A percentile compares a stretch with the other conserved stretches of the same genome.
Evolutionary conservation across 2,113 vertebrate genomes (phyloP).

Genomic region (Phalacrocorax pelagicus): DNA sequence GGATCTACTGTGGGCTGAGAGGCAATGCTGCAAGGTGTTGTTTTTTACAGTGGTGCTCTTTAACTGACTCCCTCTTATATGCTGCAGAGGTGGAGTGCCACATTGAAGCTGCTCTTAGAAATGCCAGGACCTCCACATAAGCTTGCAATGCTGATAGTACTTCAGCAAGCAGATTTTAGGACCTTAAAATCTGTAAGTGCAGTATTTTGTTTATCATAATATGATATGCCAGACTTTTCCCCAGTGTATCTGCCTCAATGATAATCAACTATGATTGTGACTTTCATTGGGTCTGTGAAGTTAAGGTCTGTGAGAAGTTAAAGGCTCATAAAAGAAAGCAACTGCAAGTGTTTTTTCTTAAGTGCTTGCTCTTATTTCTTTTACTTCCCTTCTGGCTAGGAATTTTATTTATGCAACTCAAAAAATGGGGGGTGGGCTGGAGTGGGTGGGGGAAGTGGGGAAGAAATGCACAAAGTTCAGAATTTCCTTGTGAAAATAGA

Average conservation of each 20-base stretch:
- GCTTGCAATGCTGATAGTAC: background rate
- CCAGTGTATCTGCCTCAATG: background rate
- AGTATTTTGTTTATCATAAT: background rate
- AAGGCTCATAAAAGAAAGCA: background rate
- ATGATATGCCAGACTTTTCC: background rate
- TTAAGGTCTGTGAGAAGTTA: background rate
- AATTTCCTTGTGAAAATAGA: background rate
- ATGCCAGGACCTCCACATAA: background rate
- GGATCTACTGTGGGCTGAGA: fast-evolving
- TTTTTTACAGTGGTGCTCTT: background rate
- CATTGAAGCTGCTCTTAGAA: background rate
- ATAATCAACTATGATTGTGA: too few relatives aligned
- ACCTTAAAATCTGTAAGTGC: background rate
- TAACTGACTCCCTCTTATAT: background rate
- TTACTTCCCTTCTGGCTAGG: background rate
- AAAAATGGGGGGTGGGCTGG: background rate
- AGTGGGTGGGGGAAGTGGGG: too few relatives aligned
- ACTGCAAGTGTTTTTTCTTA: background rate
- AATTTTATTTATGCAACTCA: background rate
- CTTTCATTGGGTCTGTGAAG: background rate
- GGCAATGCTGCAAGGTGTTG: fast-evolving
- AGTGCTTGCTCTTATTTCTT: background rate
- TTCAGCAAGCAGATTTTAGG: background rate
- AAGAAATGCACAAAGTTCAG: background rate
- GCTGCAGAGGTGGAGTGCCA: background rate